Base-by-base conservation (phyloP, 2,888 invertebrate species). In the Drosophila stalkeri region DNA sequence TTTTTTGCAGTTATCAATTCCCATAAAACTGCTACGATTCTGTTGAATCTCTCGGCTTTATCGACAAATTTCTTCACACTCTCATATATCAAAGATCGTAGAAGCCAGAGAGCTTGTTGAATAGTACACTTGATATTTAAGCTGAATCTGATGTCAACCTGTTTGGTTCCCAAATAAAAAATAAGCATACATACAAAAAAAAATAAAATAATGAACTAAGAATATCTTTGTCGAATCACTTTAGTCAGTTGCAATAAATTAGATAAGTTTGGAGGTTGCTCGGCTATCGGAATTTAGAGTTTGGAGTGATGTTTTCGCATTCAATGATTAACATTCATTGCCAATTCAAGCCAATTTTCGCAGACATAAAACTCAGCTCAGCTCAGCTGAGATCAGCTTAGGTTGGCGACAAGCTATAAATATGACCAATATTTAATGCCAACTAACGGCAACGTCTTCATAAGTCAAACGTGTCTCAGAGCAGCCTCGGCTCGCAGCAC, bases 391-490 rank as follows among this genome's bases (percentile, higher is more conserved):
- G 23, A 46, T 56, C 12, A n/a, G 52, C 52, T 12, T 37, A 6
- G 35, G 39, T n/a, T 23, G 54, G 54, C 60, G 33, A 49, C 59
- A 59, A 57, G 70, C 61, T 18, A 61, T 73, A 60, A 60, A 60
- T 57, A 51, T 66, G 65, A 54, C 18, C 49, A 51, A 69, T 73
- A 80, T 77, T 77, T 72, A 76, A 67, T 80, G 77, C 77, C 80
- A 78, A 68, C 81, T 77, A 77, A 79, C 81, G 81, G 74, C 81
- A 79, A 79, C 78, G 78, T 62, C 79, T 81, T 81, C 70, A 79
- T 81, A 81, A 74, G 52, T 81, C 68, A 81, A 78, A 68, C 64
- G 51, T 33, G 55, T 80, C 77, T 47, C 35, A 60, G 33, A 33
- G 14, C 37, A 47, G n/a, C 37, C 27, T 59, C 46, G 46, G 12